Evolutionary conservation across 2,797 vertebrate species (phyloP).

Genomic region (Gobionotothen gibberifrons): DNA sequence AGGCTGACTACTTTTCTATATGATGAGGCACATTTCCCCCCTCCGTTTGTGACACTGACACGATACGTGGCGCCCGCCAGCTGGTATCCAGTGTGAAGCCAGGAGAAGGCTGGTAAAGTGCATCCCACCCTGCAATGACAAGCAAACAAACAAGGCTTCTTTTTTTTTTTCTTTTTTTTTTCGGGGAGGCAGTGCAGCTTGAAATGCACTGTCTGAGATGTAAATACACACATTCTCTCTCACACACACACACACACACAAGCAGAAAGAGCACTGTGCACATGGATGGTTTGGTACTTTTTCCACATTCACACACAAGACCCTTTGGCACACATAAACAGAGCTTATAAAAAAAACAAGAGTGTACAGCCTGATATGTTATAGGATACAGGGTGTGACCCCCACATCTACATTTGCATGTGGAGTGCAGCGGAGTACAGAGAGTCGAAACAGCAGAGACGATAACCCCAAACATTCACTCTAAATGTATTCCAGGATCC

Average conservation of each 20-base stretch:
- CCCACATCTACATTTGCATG: constrained; percentile 77
- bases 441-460: constrained; percentile 70
- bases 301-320: constrained; percentile 45
- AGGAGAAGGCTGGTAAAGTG: constrained; percentile 63
- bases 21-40: constrained; percentile 73
- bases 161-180: neutral
- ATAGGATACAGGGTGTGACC: constrained; percentile 75
- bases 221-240: constrained; percentile 47
- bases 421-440: constrained; percentile 71
- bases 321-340: constrained; percentile 62
- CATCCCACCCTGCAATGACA: constrained; percentile 50
- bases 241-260: constrained; percentile 32
- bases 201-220: constrained; percentile 47
- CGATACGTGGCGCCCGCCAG: constrained; percentile 70
- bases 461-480: constrained; percentile 82
- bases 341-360: constrained; percentile 77
- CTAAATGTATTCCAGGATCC: constrained; percentile 78
- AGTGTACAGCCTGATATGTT: constrained; percentile 74
- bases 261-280: constrained; percentile 12
- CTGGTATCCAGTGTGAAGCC: constrained; percentile 74
- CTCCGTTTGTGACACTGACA: constrained; percentile 72
- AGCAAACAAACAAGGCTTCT: constrained; percentile 50
- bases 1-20: constrained; percentile 82
- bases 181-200: constrained; percentile 22
- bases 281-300: constrained; percentile 55